phyloP scores from a whole-genome alignment of 2,888 invertebrate genomes.

The Leptarthrus brevirostris region DNA sequence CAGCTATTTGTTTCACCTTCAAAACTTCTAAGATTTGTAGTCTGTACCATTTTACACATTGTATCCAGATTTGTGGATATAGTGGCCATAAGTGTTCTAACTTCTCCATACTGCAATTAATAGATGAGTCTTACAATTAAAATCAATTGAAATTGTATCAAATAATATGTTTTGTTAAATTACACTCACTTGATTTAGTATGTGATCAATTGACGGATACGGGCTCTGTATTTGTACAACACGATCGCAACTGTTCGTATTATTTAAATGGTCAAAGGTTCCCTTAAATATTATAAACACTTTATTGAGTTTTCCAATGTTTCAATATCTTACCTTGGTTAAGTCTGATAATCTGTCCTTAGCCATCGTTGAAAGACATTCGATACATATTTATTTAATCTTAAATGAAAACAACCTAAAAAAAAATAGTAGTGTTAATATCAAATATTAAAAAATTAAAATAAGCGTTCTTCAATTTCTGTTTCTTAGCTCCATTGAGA shows the following conservation, averaged over 20 bases:
- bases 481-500: too few species aligned
- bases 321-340: slow-evolving; percentile 65
- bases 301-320: too few species aligned
- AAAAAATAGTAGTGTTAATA: not conserved
- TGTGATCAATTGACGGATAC: slow-evolving; percentile 21
- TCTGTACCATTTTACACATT: slow-evolving; percentile 65
- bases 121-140: too few species aligned
- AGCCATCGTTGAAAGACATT: slow-evolving; percentile 58
- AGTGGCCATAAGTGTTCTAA: slow-evolving; percentile 61
- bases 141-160: not conserved
- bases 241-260: not conserved
- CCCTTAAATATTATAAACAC: not conserved
- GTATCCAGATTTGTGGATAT: slow-evolving; percentile 63
- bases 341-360: slow-evolving; percentile 65
- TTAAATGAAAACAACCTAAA: not conserved
- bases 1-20: slow-evolving; percentile 61
- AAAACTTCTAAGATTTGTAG: slow-evolving; percentile 63
- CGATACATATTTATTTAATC: not conserved
- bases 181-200: slow-evolving; percentile 18
- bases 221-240: not conserved
- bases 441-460: not conserved
- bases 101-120: slow-evolving; percentile 62
- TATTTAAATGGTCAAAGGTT: not conserved
- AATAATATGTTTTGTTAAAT: not conserved
- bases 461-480: too few species aligned